A percentile compares a stretch with the other conserved stretches of the same genome.
Conservation (phyloP, 37 sponge, comb jelly and placozoan genomes). For the Haliclona indistincta region DNA sequence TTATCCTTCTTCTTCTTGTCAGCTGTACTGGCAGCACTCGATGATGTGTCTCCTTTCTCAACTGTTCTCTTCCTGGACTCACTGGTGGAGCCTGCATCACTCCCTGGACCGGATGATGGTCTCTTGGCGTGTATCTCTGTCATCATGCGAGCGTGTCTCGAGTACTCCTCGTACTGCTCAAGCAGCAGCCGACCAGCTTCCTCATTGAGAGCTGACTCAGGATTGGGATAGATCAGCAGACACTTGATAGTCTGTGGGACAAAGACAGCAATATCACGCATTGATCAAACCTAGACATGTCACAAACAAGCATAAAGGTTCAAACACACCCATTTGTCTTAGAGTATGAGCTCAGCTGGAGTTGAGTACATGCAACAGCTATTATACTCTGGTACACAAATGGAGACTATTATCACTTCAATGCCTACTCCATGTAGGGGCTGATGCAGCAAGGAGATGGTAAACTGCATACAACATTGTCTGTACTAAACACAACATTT, state of each 20-base stretch:
- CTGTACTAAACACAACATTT: too few species aligned
- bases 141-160: constrained; percentile 86
- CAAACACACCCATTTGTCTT: too few species aligned
- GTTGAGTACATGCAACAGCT: too few species aligned
- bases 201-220: constrained; percentile 98
- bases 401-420: too few species aligned
- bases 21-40: background rate
- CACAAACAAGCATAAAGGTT: too few species aligned
- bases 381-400: too few species aligned
- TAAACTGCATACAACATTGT: too few species aligned
- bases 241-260: constrained; percentile 87
- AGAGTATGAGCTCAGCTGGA: too few species aligned
- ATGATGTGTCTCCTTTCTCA: background rate
- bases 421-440: too few species aligned
- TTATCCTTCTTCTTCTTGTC: constrained; percentile 87
- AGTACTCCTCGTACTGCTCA: constrained; percentile 91
- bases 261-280: background rate
- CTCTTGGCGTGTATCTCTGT: constrained; percentile 90
- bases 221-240: constrained; percentile 95
- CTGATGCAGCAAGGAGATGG: too few species aligned
- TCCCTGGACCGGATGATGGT: background rate
- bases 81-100: background rate
- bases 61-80: background rate
- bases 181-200: constrained; percentile 92
- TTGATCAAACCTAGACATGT: too few species aligned